Base-by-base conservation (phyloP, 2,113 vertebrate genomes). In the Cyprinus carpio region DNA sequence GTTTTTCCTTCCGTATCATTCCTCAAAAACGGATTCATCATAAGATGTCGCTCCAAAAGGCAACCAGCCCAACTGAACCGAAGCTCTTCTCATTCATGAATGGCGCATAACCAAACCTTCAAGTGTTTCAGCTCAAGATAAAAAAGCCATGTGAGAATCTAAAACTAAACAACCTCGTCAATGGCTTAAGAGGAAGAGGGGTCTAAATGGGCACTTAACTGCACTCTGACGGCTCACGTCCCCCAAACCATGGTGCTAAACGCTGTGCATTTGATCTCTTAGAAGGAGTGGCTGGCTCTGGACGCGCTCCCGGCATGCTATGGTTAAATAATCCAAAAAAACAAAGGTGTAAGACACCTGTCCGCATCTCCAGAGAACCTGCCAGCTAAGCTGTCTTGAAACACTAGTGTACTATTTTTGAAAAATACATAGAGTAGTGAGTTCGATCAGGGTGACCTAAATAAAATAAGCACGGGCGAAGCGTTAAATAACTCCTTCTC, bases 371-470 rank as follows among this genome's bases (percentile, higher is more conserved):
- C 95, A 95, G 92, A 95, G 94, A 97, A 96, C 96, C 96, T 97
- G 97, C 96, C 96, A 96, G 97, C 96, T 95, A 94, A 97, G 96
- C 97, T 96, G 95, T 93, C 31, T 74, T 96, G 95, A 94, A 95
- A 96, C 96, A 95, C 95, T 43, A 40, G 40, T 40, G 8, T 40
- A 40, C 7, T 96, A 87, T 88, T 86, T 90, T 85, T 91, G 87
- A 83, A 89, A 84, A 89, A 83, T 87, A 87, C 88, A 89, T 62
- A 92, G 95, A 94, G 94, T 95, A 84, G 95, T 97, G 93, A 92
- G 95, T 95, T 94, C 93, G 94, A 96, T 96, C 96, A 97, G 97
- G 96, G 96, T 95, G 96, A 95, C 95, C 96, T 96, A 96, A 95
- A 93, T 95, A 93, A 96, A 96, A 90, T 91, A 92, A 90, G 78